Base-by-base conservation (phyloP, 2,113 vertebrate genomes). In the Lamprologus sp. region DNA sequence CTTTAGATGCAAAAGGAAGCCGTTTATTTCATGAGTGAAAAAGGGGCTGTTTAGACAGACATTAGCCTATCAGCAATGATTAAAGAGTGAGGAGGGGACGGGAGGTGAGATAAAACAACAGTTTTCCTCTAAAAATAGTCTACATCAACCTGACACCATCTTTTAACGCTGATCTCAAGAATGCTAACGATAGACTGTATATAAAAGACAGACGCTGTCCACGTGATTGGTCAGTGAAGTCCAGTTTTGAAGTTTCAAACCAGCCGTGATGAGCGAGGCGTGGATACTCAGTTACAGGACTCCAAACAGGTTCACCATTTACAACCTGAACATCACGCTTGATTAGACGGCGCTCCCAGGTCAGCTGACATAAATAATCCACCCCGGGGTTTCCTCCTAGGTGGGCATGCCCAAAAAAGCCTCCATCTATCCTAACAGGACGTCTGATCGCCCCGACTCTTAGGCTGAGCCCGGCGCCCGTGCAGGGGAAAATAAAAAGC, bases 1-100 rank as follows among this genome's bases (percentile, higher is more conserved):
- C 33, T 80, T 65, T 65, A 21, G 2, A 80, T 63, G 60, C 56
- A 85, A 79, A 79, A 58, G 49, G 21, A 65, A 80, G 51, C 21
- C 0, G 58, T 54, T 85, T 53, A 42, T 55, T 81, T 51, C 51
- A 28, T 33, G 23, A 33, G 77, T 10, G 17, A 85, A 65, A 85
- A 80, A 33, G 17, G 5, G 15, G 28, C 42, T 60, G 54, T 51
- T 37, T 21, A 21, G 47, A 65, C 19, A 80, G 70, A 54, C 14
- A 7, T 53, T 19, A 19, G 45, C 51, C 56, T 5, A 42, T 37
- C 12, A 40, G 75, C 77, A 33, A 53, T n/a, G 28, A 40, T 4
- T 26, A 45, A 33, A 55, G 10, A 54, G 15, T 12, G 2, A 51
- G 37, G 79, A 56, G 21, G n/a, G 42, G 23, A 17, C 0, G 21